Evolutionary conservation across 2,113 vertebrate genomes (phyloP), one percentile per base, ranked within the genome.

Genomic region (Trinectes maculatus): DNA sequence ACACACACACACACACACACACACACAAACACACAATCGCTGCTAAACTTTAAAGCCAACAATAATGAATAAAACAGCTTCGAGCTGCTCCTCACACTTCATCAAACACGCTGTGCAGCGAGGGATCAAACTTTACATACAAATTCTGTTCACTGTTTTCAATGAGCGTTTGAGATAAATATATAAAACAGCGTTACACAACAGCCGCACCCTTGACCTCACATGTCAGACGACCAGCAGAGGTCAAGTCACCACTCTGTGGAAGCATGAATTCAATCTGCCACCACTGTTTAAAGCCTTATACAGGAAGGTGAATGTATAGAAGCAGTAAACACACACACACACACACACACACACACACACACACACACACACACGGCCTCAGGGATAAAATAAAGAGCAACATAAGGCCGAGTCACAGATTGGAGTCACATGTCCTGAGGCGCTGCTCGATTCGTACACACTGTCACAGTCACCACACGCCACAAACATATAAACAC

Each of bases 401-500:
- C 74, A 71, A 18, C 52, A 58, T 36, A 24, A 33, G 34, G 49
- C 29, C 10, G 7, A 70, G 62, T 71, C 75, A 74, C 2, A 15
- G 46, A 21, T 48, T 6, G 10, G n/a, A 15, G 31, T 2, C 3
- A 13, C 29, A 12, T 22, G 18, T 33, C 64, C 54, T 1, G 3
- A 4, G 34, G 66, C 71, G 5, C 0, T 5, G 1, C 22, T 3
- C 49, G 24, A 55, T 44, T 52, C 36, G 37, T 3, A 21, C 15
- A 1, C 33, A 39, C 36, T 36, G 29, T 28, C 16, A 16, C 36
- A n/a, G 47, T 57, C 15, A n/a, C 19, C 33, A 33, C 33, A 19
- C 29, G 7, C 5, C 9, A 12, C 42, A 61, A 54, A 60, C 26
- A 28, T 16, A n/a, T 25, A 5, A 25, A 33, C 31, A 22, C 4